Conservation (phyloP, 2,888 invertebrate genomes). For the Caenorhabditis wallacei region DNA sequence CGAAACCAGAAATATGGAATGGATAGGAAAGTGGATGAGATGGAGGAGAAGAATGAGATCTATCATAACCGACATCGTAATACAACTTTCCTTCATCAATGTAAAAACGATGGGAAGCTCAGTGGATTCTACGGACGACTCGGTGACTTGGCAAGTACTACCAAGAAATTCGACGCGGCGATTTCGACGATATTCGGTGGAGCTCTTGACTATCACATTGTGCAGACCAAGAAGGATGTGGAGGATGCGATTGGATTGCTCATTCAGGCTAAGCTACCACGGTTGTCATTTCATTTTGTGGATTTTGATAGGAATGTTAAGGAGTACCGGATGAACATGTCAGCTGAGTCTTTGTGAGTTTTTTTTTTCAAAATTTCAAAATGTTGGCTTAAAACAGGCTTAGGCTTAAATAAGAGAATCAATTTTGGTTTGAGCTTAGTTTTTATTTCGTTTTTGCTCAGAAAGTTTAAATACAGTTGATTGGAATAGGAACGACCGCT, state of each 20-base stretch:
- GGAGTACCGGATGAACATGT: not conserved
- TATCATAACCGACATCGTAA: not conserved
- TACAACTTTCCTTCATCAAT: not conserved
- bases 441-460: too few species aligned
- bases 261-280: not conserved
- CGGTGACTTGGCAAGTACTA: slow-evolving; percentile 96
- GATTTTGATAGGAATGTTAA: not conserved
- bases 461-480: too few species aligned
- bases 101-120: slow-evolving; percentile 25
- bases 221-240: not conserved
- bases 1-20: not conserved
- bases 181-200: slow-evolving; percentile 91
- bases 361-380: too few species aligned
- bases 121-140: slow-evolving; percentile 46
- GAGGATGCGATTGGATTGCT: slow-evolving; percentile 9
- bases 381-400: too few species aligned
- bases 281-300: slow-evolving; percentile 7
- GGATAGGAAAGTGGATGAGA: not conserved
- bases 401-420: too few species aligned
- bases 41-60: too few species aligned
- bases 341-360: slow-evolving; percentile 8
- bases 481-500: too few species aligned
- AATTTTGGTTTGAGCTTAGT: too few species aligned
- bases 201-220: slow-evolving; percentile 83
- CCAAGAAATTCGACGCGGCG: slow-evolving; percentile 94